phyloP scores from a whole-genome alignment of 2,888 invertebrate species.

The Phanerotoma sp. region DNA sequence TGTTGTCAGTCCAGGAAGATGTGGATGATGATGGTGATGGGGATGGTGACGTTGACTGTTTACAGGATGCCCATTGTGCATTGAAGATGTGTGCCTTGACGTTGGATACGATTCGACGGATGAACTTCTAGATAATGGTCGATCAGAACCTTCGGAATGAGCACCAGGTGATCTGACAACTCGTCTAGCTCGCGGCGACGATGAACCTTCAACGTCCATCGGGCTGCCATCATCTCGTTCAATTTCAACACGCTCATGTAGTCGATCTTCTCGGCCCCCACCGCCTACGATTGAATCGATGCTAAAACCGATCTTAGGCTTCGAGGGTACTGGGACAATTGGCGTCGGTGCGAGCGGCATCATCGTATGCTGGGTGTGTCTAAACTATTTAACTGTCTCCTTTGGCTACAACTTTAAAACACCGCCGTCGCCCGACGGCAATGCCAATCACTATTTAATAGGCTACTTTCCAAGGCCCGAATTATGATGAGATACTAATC shows the following conservation, averaged over 20 bases:
- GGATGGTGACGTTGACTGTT: slow-evolving; percentile 34
- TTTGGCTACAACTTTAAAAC: slow-evolving; percentile 16
- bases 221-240: slow-evolving; percentile 49
- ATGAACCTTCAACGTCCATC: slow-evolving; percentile 51
- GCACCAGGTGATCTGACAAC: slow-evolving; percentile 57
- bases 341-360: slow-evolving; percentile 95
- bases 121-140: slow-evolving; percentile 52
- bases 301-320: slow-evolving; percentile 92
- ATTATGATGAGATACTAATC: not conserved
- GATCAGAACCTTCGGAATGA: slow-evolving; percentile 60
- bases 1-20: slow-evolving; percentile 39
- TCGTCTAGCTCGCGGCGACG: slow-evolving; percentile 46
- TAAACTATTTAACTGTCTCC: slow-evolving; percentile 9
- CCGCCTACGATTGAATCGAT: slow-evolving; percentile 89
- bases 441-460: not conserved
- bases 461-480: not conserved
- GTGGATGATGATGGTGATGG: slow-evolving; percentile 40
- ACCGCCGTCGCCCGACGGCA: slow-evolving; percentile 19
- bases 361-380: slow-evolving; percentile 64
- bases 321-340: slow-evolving; percentile 87
- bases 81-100: slow-evolving; percentile 55
- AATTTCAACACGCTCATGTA: slow-evolving; percentile 47
- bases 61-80: slow-evolving; percentile 53
- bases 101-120: slow-evolving; percentile 54
- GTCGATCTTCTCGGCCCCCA: slow-evolving; percentile 32